These are phyloP conservation scores for Halisarca cf. caerulea DNA, from an alignment of 37 sponge, comb jelly and placozoan species.

Conservation along the genomic window DNA sequence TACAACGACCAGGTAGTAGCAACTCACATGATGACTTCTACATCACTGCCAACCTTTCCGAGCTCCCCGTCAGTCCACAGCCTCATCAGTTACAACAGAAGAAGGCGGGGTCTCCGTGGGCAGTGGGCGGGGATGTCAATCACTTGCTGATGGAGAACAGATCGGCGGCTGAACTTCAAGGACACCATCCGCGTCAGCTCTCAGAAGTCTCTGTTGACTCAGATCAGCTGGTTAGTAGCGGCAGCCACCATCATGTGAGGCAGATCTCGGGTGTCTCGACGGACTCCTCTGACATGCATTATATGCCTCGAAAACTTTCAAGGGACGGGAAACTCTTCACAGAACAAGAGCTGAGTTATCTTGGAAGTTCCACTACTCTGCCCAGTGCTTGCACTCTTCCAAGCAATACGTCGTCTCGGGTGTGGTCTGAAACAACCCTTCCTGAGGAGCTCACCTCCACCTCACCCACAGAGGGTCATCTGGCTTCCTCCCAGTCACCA, in stretches of 20 bases:
- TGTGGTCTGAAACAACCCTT: neutral
- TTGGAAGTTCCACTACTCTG: neutral
- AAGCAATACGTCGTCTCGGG: neutral
- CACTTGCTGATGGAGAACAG: slow-evolving; percentile 3
- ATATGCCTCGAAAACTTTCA: neutral
- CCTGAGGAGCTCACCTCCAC: neutral
- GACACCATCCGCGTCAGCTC: neutral
- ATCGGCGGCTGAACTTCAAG: neutral
- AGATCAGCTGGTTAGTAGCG: neutral
- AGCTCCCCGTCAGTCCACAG: slow-evolving; percentile 35
- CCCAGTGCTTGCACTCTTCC: neutral
- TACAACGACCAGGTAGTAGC: neutral
- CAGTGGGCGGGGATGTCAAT: neutral
- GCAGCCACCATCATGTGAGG: neutral
- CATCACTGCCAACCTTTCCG: slow-evolving; percentile 23
- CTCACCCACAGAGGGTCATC: neutral
- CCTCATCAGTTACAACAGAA: neutral
- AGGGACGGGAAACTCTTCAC: slow-evolving; percentile 7
- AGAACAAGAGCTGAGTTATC: neutral
- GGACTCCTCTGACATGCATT: neutral
- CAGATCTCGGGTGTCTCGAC: slow-evolving; percentile 6
- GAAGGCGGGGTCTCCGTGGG: neutral
- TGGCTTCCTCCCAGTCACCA: neutral
- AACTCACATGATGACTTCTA: slow-evolving; percentile 35
- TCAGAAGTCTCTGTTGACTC: slow-evolving; percentile 18